Conservation (phyloP, 1,140 invertebrate genomes). For the Oreohelix idahoensis region DNA sequence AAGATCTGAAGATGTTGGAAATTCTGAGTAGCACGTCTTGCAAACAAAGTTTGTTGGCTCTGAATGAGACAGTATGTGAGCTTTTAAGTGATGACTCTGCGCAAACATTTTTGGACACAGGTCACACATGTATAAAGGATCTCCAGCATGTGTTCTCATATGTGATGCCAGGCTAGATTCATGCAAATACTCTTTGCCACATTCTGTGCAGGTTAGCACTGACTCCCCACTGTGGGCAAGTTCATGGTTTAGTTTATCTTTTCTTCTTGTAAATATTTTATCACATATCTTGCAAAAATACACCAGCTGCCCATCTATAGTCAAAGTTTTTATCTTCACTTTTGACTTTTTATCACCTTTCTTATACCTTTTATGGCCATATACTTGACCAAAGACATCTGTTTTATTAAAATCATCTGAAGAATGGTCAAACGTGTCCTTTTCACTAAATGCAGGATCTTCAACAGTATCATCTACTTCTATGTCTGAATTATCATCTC, state of each 20-base stretch:
- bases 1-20: constrained; percentile 23
- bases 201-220: constrained; percentile 30
- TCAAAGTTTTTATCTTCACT: constrained; percentile 39
- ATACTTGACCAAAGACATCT: neutral
- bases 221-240: constrained; percentile 35
- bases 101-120: constrained; percentile 41
- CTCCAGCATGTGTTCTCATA: constrained; percentile 36
- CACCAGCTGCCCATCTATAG: constrained; percentile 38
- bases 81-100: constrained; percentile 40
- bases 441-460: neutral
- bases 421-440: neutral
- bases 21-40: constrained; percentile 31
- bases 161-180: constrained; percentile 36
- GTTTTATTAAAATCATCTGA: constrained; percentile 14
- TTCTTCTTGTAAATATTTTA: constrained; percentile 40
- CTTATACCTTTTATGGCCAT: neutral
- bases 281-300: constrained; percentile 43
- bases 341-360: constrained; percentile 35
- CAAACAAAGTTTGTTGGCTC: constrained; percentile 34
- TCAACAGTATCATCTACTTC: neutral
- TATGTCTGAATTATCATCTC: neutral
- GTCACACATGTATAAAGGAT: constrained; percentile 34
- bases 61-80: constrained; percentile 38
- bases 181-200: constrained; percentile 39
- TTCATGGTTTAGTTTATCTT: constrained; percentile 41